Evolutionary conservation across 1,140 invertebrate genomes (phyloP).

Genomic region (Leptinotarsa lineolata): DNA sequence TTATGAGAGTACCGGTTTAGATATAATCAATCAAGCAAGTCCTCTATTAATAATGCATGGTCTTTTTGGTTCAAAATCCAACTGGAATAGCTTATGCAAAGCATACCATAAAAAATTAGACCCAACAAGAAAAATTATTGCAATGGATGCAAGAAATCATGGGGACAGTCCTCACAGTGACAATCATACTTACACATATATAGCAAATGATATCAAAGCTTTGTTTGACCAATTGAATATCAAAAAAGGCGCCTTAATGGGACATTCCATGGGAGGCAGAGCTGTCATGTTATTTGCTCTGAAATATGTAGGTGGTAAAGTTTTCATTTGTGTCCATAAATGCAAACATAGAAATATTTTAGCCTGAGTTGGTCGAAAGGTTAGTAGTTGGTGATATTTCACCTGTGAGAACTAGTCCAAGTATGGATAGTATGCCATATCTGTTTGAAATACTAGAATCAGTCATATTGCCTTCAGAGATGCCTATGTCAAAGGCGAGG

Average conservation of each 20-base stretch:
- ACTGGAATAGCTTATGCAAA: conserved; percentile 83
- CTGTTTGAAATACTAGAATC: conserved; percentile 38
- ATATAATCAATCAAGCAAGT: conserved; percentile 43
- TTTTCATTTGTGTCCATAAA: neutral
- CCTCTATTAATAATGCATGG: conserved; percentile 86
- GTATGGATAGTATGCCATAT: conserved; percentile 64
- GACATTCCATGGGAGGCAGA: conserved; percentile 91
- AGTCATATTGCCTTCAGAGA: conserved; percentile 62
- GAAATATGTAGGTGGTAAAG: conserved; percentile 45
- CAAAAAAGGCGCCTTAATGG: conserved; percentile 70
- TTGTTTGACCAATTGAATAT: conserved; percentile 67
- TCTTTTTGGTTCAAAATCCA: conserved; percentile 81
- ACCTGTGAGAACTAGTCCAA: conserved; percentile 68
- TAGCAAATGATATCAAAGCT: conserved; percentile 73
- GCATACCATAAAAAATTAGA: conserved; percentile 67
- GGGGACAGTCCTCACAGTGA: conserved; percentile 82
- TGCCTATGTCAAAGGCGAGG: conserved; percentile 70
- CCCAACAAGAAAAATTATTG: conserved; percentile 68
- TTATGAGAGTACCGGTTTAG: conserved; percentile 58
- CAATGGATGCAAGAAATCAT: conserved; percentile 88
- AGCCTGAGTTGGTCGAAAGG: conserved; percentile 79
- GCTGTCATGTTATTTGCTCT: conserved; percentile 80
- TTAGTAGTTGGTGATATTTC: conserved; percentile 85
- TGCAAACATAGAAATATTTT: conserved; percentile 47
- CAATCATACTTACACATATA: conserved; percentile 71